Conservation (phyloP, 2,888 invertebrate genomes). For the Noctua pronuba region DNA sequence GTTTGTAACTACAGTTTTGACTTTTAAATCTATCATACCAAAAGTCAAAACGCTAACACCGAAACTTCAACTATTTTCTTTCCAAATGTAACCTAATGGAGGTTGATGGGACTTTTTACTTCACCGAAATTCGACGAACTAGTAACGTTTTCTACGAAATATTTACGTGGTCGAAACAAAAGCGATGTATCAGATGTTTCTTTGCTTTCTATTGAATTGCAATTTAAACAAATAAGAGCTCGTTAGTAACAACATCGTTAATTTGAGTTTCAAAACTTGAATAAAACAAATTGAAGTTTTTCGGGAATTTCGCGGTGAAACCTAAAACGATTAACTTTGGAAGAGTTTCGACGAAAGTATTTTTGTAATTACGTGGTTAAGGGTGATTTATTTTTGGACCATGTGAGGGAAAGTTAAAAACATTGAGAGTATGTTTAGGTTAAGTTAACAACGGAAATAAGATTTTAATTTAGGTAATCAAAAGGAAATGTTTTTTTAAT, state of each 20-base stretch:
- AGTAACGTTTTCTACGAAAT: background rate
- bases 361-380: conserved; percentile 32
- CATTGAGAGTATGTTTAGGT: background rate
- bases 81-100: conserved; percentile 23
- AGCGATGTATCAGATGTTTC: conserved; percentile 10
- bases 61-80: conserved; percentile 3
- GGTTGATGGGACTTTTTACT: conserved; percentile 16
- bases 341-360: conserved; percentile 27
- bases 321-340: conserved; percentile 25
- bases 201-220: background rate
- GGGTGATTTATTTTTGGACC: conserved; percentile 4
- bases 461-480: background rate
- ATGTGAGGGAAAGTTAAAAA: background rate
- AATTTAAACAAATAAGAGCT: background rate
- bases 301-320: conserved; percentile 24
- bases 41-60: conserved; percentile 1
- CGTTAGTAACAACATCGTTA: conserved; percentile 26
- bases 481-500: too few relatives aligned
- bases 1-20: background rate
- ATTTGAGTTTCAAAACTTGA: conserved; percentile 32
- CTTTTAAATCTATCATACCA: background rate
- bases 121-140: background rate
- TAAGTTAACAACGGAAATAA: background rate
- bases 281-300: conserved; percentile 22
- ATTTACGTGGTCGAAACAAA: conserved; percentile 9